A percentile compares a stretch with the other conserved stretches of the same genome.
Evolutionary conservation across 2,113 vertebrate genomes (phyloP).

Genomic region (Chamaea fasciata): DNA sequence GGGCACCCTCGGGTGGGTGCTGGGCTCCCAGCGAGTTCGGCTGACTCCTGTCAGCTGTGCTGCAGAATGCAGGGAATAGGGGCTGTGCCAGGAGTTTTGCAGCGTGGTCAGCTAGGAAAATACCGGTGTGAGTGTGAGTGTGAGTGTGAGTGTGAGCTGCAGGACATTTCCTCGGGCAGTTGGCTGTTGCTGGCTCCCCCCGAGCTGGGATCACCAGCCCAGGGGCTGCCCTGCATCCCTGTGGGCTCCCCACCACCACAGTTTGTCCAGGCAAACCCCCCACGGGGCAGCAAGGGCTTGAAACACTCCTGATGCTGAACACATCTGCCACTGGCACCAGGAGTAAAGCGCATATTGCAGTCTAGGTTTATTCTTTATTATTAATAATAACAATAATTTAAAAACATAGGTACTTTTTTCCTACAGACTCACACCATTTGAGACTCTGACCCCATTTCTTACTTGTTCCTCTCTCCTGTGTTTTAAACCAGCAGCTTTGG

Average conservation of each 20-base stretch:
- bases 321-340: not conserved
- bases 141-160: fast-evolving
- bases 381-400: not conserved
- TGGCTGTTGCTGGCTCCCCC: not conserved
- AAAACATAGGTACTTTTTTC: not conserved
- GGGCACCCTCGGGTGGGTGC: no score
- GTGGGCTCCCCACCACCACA: fast-evolving
- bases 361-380: not conserved
- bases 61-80: not conserved
- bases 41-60: no score
- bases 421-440: not conserved
- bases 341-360: not conserved
- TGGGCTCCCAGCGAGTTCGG: no score
- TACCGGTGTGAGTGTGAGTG: fast-evolving
- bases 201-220: fast-evolving
- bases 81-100: not conserved
- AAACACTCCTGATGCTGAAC: not conserved
- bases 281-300: not conserved
- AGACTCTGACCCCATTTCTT: not conserved
- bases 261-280: not conserved
- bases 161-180: not conserved
- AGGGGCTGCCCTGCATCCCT: not conserved
- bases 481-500: not conserved
- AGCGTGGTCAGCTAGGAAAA: not conserved
- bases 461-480: not conserved